phyloP scores from a whole-genome alignment of 1,140 invertebrate genomes.

The Bilobella aurantiaca region DNA sequence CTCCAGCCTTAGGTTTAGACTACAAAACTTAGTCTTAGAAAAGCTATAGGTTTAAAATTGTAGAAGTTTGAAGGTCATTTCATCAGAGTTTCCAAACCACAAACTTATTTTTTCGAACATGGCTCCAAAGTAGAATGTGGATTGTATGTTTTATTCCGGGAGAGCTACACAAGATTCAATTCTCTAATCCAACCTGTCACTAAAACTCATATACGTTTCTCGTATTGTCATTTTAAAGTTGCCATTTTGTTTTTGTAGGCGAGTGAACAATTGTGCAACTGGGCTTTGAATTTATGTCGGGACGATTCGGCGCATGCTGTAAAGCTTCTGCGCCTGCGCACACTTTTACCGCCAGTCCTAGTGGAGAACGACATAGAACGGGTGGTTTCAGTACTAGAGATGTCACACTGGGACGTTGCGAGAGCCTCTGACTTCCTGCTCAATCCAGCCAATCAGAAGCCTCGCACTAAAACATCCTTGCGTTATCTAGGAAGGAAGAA shows the following conservation, averaged over 20 bases:
- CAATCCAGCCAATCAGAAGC: not conserved
- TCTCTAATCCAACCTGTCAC: no score
- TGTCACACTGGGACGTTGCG: slow-evolving; percentile 31
- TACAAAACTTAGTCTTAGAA: no score
- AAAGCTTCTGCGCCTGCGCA: slow-evolving; percentile 27
- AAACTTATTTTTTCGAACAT: no score
- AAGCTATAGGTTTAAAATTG: no score
- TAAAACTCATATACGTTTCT: not conserved
- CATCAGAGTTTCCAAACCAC: no score
- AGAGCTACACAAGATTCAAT: no score
- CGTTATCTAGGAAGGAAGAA: not conserved
- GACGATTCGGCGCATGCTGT: slow-evolving; percentile 27
- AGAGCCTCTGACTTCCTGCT: slow-evolving; percentile 2
- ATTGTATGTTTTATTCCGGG: no score
- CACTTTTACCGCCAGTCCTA: slow-evolving; percentile 24
- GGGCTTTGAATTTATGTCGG: slow-evolving; percentile 24
- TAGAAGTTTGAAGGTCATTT: no score
- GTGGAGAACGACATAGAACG: slow-evolving; percentile 13
- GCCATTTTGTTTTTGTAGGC: slow-evolving; percentile 18
- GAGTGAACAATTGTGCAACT: slow-evolving; percentile 20
- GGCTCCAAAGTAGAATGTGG: no score
- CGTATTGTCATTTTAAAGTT: slow-evolving; percentile 1
- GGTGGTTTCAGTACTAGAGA: slow-evolving; percentile 26
- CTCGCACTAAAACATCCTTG: not conserved
- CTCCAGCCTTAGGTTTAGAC: no score